Percentiles rank a stretch among this genome's conserved stretches.
phyloP scores from a whole-genome alignment of 2,113 vertebrate genomes.

The Larimichthys polyactis region DNA sequence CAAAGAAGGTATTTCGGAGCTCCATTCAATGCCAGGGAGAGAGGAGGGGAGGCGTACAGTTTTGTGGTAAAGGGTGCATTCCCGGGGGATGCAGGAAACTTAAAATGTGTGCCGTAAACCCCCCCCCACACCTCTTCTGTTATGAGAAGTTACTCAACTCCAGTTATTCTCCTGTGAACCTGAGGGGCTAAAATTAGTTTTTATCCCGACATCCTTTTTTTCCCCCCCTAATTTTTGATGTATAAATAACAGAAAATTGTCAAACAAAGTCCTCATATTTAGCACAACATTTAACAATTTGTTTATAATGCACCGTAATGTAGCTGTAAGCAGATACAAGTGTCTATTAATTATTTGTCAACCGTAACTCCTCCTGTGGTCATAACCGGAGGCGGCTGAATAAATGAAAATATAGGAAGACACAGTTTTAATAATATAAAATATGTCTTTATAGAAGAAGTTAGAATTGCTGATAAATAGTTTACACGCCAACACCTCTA shows the following conservation, averaged over 20 bases:
- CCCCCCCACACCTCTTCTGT: constrained; percentile 21
- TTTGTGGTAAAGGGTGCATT: constrained; percentile 63
- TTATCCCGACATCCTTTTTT: constrained; percentile 9
- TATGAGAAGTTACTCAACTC: constrained; percentile 40
- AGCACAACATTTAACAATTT: neutral
- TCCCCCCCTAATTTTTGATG: neutral
- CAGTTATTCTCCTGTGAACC: constrained; percentile 29
- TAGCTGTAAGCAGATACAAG: neutral
- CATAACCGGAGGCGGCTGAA: neutral
- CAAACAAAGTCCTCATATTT: neutral
- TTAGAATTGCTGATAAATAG: neutral
- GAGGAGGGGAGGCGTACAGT: constrained; percentile 58
- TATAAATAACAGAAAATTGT: neutral
- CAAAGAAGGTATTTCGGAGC: constrained; percentile 80
- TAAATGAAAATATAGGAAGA: constrained; percentile 4
- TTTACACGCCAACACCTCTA: neutral
- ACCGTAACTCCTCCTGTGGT: neutral
- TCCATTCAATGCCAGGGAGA: constrained; percentile 67
- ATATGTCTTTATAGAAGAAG: neutral
- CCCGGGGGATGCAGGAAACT: constrained; percentile 59
- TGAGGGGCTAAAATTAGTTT: constrained; percentile 11
- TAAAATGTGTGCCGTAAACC: constrained; percentile 42
- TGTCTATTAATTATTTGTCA: constrained; percentile 9
- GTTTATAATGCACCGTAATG: neutral
- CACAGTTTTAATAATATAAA: constrained; percentile 3